phyloP scores from a whole-genome alignment of 2,888 invertebrate species.

The Calliscelio sp. region DNA sequence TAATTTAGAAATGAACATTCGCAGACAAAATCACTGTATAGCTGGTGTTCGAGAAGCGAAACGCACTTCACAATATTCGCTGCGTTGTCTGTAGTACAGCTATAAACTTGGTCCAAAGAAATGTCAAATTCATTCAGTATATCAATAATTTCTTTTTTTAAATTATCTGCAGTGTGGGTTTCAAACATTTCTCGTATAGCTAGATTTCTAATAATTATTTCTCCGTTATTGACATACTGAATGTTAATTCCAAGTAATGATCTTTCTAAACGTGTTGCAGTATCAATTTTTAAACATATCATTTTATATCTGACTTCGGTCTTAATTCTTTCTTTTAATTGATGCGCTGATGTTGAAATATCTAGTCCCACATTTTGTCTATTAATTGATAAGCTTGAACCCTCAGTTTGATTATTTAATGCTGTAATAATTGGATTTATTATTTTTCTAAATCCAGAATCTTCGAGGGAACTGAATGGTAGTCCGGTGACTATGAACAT shows the following conservation, averaged over 20 bases:
- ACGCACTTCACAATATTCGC: neutral
- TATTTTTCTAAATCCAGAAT: too few species aligned
- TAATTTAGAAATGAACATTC: neutral
- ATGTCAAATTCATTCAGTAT: neutral
- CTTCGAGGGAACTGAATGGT: too few species aligned
- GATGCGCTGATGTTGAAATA: too few species aligned
- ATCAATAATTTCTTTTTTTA: constrained; percentile 4
- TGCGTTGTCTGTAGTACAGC: constrained; percentile 17
- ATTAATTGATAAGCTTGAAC: too few species aligned
- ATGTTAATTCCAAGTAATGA: constrained; percentile 19
- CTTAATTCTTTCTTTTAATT: too few species aligned
- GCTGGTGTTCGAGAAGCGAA: too few species aligned
- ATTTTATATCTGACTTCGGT: too few species aligned
- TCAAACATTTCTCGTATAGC: neutral
- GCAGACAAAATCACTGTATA: neutral
- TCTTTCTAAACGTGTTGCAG: constrained; percentile 8
- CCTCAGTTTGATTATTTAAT: too few species aligned
- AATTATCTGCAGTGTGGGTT: constrained; percentile 11
- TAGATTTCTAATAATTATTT: neutral
- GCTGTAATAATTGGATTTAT: too few species aligned
- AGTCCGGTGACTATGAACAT: too few species aligned
- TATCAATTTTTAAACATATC: constrained; percentile 23
- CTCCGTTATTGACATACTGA: constrained; percentile 5
- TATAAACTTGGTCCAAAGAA: neutral
- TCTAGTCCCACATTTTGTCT: too few species aligned